Evolutionary conservation across 2,888 invertebrate genomes (phyloP).

Genomic region (Charanyca ferruginea): DNA sequence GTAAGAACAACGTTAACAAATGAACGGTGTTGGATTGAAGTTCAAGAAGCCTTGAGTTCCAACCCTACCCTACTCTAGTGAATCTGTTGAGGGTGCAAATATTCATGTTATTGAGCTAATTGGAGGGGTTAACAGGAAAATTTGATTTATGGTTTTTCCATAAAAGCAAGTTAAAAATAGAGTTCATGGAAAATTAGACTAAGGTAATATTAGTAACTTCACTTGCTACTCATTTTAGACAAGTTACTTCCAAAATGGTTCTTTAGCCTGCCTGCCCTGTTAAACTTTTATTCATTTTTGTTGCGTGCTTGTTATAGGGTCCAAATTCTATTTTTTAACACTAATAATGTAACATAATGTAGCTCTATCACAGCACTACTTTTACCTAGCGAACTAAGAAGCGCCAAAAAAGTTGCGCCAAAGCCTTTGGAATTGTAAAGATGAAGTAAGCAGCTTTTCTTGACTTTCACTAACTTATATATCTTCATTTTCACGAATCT

Average conservation of each 20-base stretch:
- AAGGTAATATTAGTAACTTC: background rate
- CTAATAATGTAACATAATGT: no score
- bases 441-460: no score
- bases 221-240: no score
- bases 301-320: no score
- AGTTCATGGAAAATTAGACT: slow-evolving; percentile 4
- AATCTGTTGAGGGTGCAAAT: slow-evolving; percentile 12
- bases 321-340: no score
- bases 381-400: no score
- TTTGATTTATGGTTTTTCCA: background rate
- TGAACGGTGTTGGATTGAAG: slow-evolving; percentile 16
- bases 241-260: no score
- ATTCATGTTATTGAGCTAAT: slow-evolving; percentile 19
- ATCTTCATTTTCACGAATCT: background rate
- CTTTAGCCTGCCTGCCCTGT: no score
- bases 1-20: slow-evolving; percentile 3
- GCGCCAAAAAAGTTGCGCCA: no score
- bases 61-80: background rate
- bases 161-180: background rate
- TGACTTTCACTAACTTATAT: background rate
- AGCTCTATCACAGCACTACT: no score
- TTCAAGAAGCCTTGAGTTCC: slow-evolving; percentile 15
- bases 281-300: no score
- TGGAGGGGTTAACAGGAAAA: slow-evolving; percentile 1
- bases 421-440: no score